Percentiles rank a stretch among this genome's conserved stretches.
Evolutionary conservation across 2,888 invertebrate genomes (phyloP).

Genomic region (Strigamia crassipes): DNA sequence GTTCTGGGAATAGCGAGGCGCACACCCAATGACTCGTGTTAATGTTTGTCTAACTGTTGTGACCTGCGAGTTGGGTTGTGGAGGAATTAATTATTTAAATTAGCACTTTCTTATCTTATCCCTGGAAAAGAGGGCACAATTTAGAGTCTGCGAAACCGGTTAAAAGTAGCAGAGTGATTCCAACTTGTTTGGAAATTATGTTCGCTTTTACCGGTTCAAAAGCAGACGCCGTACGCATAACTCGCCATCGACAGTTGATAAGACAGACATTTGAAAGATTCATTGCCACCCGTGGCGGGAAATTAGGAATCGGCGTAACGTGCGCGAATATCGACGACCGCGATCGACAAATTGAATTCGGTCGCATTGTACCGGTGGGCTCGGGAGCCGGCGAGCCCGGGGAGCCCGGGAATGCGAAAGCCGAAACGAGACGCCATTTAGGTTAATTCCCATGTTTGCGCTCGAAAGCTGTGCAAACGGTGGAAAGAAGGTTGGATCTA

Average conservation of each 20-base stretch:
- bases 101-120: background rate
- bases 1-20: too few relatives aligned
- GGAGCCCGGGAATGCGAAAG: background rate
- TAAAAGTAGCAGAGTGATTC: background rate
- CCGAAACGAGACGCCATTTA: background rate
- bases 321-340: too few relatives aligned
- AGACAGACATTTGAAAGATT: background rate
- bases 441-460: background rate
- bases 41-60: too few relatives aligned
- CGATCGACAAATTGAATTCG: background rate
- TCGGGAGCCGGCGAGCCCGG: too few relatives aligned
- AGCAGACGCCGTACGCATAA: too few relatives aligned
- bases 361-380: background rate
- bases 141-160: background rate
- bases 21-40: too few relatives aligned
- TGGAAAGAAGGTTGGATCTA: background rate
- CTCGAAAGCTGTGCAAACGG: background rate
- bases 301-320: too few relatives aligned
- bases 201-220: too few relatives aligned
- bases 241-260: background rate
- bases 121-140: background rate
- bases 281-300: background rate
- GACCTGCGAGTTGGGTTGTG: too few relatives aligned
- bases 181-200: background rate
- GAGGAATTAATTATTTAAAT: background rate